Percentiles rank a stretch among this genome's conserved stretches.
Evolutionary conservation across 2,797 vertebrate genomes (phyloP).

Genomic region (Protosalanx chinensis): DNA sequence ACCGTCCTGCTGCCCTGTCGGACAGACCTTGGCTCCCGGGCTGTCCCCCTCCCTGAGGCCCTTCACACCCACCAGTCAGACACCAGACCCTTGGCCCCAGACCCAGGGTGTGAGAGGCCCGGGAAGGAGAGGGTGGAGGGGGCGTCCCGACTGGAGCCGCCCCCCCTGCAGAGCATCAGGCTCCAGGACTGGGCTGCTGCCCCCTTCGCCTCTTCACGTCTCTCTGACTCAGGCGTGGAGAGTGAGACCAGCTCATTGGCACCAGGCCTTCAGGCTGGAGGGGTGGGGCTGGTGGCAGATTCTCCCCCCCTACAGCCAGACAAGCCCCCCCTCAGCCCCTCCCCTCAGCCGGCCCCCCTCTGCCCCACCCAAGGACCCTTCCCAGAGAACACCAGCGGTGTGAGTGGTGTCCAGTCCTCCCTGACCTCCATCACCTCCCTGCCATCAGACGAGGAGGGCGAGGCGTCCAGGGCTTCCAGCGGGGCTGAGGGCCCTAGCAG

Average conservation of each 20-base stretch:
- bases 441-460: constrained; percentile 92
- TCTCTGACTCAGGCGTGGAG: constrained; percentile 97
- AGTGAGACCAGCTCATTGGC: constrained; percentile 92
- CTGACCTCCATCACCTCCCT: constrained; percentile 97
- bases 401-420: constrained; percentile 95
- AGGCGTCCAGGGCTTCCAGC: constrained; percentile 76
- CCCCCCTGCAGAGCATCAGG: constrained; percentile 67
- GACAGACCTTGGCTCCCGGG: constrained; percentile 26
- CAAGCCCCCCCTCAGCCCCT: constrained; percentile 60
- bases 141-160: constrained; percentile 53
- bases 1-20: constrained; percentile 70
- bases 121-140: constrained; percentile 50
- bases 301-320: constrained; percentile 67
- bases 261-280: constrained; percentile 71
- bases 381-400: constrained; percentile 85
- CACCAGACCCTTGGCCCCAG: constrained; percentile 55
- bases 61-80: constrained; percentile 59
- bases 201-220: constrained; percentile 85
- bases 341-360: constrained; percentile 59
- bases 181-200: constrained; percentile 49
- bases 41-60: constrained; percentile 18
- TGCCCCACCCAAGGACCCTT: constrained; percentile 74
- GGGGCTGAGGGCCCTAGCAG: constrained; percentile 52
- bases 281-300: constrained; percentile 57
- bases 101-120: constrained; percentile 69